Evolutionary conservation across 2,888 invertebrate genomes (phyloP).

Genomic region (Ichneumoninae sp.): DNA sequence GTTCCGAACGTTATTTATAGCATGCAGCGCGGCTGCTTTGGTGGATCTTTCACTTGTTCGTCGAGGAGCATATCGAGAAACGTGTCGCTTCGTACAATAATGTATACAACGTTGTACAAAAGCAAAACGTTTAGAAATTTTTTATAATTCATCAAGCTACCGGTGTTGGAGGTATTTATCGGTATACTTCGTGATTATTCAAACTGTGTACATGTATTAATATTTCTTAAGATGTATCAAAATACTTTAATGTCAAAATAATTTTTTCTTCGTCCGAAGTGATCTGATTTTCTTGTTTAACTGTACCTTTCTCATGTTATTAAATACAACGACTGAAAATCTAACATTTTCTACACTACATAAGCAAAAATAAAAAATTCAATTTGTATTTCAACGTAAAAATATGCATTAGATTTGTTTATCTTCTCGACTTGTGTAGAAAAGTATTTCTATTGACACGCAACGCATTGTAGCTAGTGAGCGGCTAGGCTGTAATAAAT

Average conservation of each 20-base stretch:
- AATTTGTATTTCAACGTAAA: background rate
- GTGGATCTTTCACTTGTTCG: constrained; percentile 57
- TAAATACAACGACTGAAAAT: background rate
- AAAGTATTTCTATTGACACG: background rate
- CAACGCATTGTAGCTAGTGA: background rate
- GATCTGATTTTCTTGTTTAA: background rate
- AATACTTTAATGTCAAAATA: background rate
- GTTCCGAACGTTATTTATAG: constrained; percentile 62
- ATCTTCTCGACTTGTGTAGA: background rate
- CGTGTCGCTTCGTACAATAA: constrained; percentile 34
- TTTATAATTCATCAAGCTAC: background rate
- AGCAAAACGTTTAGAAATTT: constrained; percentile 20
- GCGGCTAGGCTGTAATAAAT: constrained; percentile 25
- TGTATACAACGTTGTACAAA: constrained; percentile 43
- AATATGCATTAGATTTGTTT: background rate
- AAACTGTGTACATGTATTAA: background rate
- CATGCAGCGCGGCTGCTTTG: constrained; percentile 39
- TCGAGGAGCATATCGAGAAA: constrained; percentile 37
- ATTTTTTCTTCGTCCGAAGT: background rate
- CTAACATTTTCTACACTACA: background rate
- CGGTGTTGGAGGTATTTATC: constrained; percentile 5
- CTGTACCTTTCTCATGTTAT: background rate
- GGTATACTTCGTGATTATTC: background rate
- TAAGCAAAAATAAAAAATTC: too few relatives aligned
- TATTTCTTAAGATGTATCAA: background rate